A percentile compares a stretch with the other conserved stretches of the same genome.
Conservation (phyloP, 2,113 vertebrate species). For the Aldabrachelys gigantea region DNA sequence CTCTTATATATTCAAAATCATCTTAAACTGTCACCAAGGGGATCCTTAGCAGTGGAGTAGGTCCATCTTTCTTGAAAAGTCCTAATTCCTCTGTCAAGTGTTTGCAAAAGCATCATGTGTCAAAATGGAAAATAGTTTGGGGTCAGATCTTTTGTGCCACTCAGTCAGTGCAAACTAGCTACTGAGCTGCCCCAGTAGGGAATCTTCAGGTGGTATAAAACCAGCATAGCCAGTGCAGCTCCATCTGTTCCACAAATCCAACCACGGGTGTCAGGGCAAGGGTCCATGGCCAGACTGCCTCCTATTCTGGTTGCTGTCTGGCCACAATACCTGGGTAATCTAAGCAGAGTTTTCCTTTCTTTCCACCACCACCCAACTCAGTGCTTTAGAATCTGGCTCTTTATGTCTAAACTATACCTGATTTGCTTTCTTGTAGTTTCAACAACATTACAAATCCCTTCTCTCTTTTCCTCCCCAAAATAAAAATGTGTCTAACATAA, state of each 20-base stretch:
- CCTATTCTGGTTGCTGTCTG: neutral
- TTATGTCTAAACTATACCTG: neutral
- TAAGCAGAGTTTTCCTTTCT: neutral
- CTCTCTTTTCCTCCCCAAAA: neutral
- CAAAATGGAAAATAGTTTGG: neutral
- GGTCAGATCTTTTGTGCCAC: rapidly evolving
- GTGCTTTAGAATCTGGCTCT: neutral
- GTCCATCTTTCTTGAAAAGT: neutral
- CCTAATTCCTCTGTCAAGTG: neutral
- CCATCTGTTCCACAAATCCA: neutral
- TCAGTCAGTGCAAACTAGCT: neutral
- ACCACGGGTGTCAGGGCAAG: rapidly evolving
- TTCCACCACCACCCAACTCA: neutral
- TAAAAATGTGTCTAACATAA: neutral
- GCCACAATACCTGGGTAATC: neutral
- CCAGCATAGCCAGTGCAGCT: neutral
- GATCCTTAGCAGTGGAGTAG: neutral
- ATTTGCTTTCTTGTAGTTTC: neutral
- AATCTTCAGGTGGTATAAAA: neutral
- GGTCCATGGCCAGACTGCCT: neutral
- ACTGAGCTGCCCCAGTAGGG: neutral
- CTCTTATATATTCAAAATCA: neutral
- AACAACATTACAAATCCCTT: neutral
- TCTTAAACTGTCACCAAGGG: neutral
- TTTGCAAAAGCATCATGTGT: neutral